Base-by-base conservation (phyloP, 1,140 invertebrate species). In the Leptinotarsa texana region DNA sequence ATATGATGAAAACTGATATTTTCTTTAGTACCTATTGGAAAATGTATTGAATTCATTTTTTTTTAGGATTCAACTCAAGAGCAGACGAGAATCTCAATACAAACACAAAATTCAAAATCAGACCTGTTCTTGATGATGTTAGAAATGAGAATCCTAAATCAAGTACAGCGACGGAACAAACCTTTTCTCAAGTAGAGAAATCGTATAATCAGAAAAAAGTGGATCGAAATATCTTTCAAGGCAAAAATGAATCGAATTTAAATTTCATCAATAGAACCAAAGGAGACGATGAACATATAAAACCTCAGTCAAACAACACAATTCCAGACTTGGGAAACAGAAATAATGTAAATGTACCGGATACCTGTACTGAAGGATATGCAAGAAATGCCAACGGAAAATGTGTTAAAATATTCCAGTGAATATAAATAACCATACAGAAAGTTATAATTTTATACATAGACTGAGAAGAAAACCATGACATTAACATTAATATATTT, bases 281-380 rank as follows among this genome's bases (percentile, higher is more conserved):
- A 17, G 51, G 17, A n/a, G n/a, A 57, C 17, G 15, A 57, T 57
- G 51, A 18, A 57, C 51, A 57, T 17, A 3, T 6, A n/a, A 57
- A 57, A 57, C 15, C 15, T n/a, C 4, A 15, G 15, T 57, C 17
- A 4, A 57, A 18, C 6, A 33, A 24, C 21, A 65, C 63, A 65
- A 21, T 65, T 22, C 63, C 63, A 18, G 63, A 65, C 27, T 18
- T 65, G 1, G 63, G 63, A 18, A 69, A 69, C 33, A 73, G 71
- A 33, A 62, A 62, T 21, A 49, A 63, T n/a, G 71, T 73, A 11
- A 51, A 73, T 66, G 61, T 73, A 18, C 71, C 71, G 13, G 63
- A 65, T 15, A 73, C 71, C 6, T 73, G 71, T 48, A 63, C 71
- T 4, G 17, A 73, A 65, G 71, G 71, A n/a, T 47, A 65, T 4